phyloP scores from a whole-genome alignment of 2,113 vertebrate species.

The Forbesichthys papilliferus region DNA sequence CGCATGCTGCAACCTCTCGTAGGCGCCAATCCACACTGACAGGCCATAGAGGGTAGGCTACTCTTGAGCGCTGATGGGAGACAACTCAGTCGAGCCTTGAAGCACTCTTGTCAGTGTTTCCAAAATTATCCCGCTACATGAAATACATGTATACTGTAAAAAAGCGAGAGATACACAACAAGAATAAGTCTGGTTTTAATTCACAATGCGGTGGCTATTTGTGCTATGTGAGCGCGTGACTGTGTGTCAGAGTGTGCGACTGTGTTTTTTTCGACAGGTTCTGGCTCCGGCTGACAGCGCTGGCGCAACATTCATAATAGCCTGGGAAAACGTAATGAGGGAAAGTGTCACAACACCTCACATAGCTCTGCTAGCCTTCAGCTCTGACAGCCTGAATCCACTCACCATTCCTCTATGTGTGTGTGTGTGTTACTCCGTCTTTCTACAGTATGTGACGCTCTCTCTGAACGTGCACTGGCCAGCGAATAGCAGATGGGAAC shows the following conservation, averaged over 20 bases:
- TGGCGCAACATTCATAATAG: conserved; percentile 62
- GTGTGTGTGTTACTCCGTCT: conserved; percentile 36
- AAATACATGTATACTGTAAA: conserved; percentile 10
- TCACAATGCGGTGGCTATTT: conserved; percentile 9
- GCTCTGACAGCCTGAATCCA: conserved; percentile 61
- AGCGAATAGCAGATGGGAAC: conserved; percentile 16
- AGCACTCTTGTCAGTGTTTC: conserved; percentile 31
- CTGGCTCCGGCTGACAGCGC: conserved; percentile 64
- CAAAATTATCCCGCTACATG: conserved; percentile 21
- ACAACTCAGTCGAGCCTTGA: conserved; percentile 34
- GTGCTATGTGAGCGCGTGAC: conserved; percentile 1
- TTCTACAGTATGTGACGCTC: conserved; percentile 49
- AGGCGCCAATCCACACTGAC: conserved; percentile 23
- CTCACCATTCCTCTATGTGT: conserved; percentile 39
- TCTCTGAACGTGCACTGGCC: conserved; percentile 40
- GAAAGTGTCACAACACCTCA: conserved; percentile 77
- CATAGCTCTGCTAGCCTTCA: conserved; percentile 58
- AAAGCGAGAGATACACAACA: conserved; percentile 9
- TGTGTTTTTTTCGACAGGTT: conserved; percentile 54
- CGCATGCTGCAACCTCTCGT: conserved; percentile 11
- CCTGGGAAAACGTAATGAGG: conserved; percentile 75
- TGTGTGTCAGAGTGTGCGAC: conserved; percentile 24
- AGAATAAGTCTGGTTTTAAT: conserved; percentile 28
- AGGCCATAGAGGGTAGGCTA: conserved; percentile 9
- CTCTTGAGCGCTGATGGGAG: conserved; percentile 20